phyloP scores from a whole-genome alignment of 2,797 vertebrate genomes.

The Gymnothorax reevesii region DNA sequence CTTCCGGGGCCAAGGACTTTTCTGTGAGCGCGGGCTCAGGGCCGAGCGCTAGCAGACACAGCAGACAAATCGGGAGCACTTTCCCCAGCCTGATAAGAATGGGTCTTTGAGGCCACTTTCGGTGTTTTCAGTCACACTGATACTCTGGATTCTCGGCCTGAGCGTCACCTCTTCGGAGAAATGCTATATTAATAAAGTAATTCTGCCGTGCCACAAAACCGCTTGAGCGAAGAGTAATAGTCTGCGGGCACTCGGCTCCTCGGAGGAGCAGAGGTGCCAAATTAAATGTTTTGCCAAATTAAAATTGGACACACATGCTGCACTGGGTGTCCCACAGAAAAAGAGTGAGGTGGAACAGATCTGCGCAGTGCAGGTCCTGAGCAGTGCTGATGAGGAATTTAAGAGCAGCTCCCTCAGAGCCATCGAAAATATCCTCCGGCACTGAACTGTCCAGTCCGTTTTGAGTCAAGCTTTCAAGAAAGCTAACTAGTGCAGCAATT shows the following conservation, averaged over 20 bases:
- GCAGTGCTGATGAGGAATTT: neutral
- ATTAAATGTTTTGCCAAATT: constrained; percentile 1
- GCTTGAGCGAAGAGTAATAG: neutral
- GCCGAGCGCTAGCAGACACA: neutral
- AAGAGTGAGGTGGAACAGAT: neutral
- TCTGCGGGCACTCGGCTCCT: neutral
- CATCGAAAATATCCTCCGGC: neutral
- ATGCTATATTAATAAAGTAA: neutral
- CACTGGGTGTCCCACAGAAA: neutral
- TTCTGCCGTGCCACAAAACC: neutral
- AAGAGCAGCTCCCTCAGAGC: neutral
- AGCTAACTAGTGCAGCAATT: neutral
- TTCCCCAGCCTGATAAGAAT: neutral
- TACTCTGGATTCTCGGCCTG: neutral
- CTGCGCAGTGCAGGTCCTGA: neutral
- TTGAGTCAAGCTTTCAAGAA: neutral
- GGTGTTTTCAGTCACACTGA: neutral
- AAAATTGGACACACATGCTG: neutral
- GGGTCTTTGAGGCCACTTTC: neutral
- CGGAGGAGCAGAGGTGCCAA: neutral
- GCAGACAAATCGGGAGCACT: neutral
- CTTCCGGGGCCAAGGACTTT: neutral
- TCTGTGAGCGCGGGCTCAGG: neutral
- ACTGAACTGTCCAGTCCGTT: neutral
- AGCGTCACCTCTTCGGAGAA: neutral